Conservation (phyloP, 35 echinoderm and acorn worm species). For the Ptychodera flava region DNA sequence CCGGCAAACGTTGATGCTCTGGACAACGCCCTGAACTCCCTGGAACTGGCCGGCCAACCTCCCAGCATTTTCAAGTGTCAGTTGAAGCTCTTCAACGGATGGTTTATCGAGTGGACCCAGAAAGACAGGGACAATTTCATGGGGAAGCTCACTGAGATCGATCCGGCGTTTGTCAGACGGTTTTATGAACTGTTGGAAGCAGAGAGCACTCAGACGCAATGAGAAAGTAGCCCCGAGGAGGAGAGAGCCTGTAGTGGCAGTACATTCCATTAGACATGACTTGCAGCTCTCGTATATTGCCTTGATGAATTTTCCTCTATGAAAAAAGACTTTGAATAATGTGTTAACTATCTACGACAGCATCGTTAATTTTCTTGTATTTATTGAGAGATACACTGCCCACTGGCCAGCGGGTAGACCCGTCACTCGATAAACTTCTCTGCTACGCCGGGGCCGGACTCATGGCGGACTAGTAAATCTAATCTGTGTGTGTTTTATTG, state of each 20-base stretch:
- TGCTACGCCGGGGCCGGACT: neutral
- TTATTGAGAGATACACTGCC: neutral
- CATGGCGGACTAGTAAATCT: neutral
- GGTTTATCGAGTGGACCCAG: constrained; percentile 68
- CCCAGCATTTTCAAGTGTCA: constrained; percentile 80
- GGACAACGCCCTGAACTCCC: constrained; percentile 56
- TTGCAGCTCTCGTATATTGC: no score
- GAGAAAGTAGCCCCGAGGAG: neutral
- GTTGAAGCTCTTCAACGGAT: constrained; percentile 50
- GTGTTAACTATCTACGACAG: neutral
- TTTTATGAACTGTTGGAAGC: constrained; percentile 24
- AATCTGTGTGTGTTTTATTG: neutral
- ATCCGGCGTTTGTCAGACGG: constrained; percentile 43
- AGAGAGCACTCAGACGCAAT: neutral
- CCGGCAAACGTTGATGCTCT: constrained; percentile 56
- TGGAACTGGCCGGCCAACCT: constrained; percentile 53
- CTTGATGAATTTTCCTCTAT: neutral
- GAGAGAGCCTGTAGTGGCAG: neutral
- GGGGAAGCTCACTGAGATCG: constrained; percentile 36
- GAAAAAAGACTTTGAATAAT: no score
- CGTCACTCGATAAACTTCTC: neutral
- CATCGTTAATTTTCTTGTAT: neutral
- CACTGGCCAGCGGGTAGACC: neutral
- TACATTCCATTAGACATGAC: neutral
- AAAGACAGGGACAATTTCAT: constrained; percentile 51